phyloP scores from a whole-genome alignment of 1,140 invertebrate genomes.

The Araneus ventricosus region DNA sequence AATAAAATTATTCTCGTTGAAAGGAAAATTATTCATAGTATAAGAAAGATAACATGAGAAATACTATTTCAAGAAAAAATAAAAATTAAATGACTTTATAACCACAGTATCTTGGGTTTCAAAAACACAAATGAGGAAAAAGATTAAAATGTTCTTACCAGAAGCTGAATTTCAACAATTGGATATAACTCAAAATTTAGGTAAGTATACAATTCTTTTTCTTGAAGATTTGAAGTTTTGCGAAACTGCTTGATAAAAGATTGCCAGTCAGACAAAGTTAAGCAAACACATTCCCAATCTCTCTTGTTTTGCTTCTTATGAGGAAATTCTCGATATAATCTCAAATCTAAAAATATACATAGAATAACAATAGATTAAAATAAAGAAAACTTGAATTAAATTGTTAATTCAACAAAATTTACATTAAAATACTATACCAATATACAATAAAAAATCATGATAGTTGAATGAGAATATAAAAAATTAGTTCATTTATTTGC shows the following conservation, averaged over 20 bases:
- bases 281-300: slow-evolving; percentile 78
- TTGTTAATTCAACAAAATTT: too few species aligned
- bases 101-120: not conserved
- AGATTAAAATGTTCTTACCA: slow-evolving; percentile 74
- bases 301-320: slow-evolving; percentile 77
- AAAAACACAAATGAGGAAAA: not conserved
- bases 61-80: too few species aligned
- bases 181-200: slow-evolving; percentile 77
- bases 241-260: slow-evolving; percentile 78
- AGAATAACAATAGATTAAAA: not conserved
- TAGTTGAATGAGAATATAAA: too few species aligned
- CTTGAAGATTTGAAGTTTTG: slow-evolving; percentile 78
- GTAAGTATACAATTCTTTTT: slow-evolving; percentile 77
- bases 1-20: too few species aligned
- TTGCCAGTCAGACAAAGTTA: slow-evolving; percentile 77
- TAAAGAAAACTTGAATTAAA: too few species aligned
- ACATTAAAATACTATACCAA: too few species aligned
- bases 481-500: too few species aligned
- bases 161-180: slow-evolving; percentile 77
- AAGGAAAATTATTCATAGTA: too few species aligned
- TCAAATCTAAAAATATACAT: slow-evolving; percentile 76
- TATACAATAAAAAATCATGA: too few species aligned
- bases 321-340: slow-evolving; percentile 78
- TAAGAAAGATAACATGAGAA: too few species aligned
- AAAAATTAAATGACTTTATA: too few species aligned